Evolutionary conservation across 2,113 vertebrate genomes (phyloP), one percentile per base, ranked within the genome.

Genomic region (Mola mola): DNA sequence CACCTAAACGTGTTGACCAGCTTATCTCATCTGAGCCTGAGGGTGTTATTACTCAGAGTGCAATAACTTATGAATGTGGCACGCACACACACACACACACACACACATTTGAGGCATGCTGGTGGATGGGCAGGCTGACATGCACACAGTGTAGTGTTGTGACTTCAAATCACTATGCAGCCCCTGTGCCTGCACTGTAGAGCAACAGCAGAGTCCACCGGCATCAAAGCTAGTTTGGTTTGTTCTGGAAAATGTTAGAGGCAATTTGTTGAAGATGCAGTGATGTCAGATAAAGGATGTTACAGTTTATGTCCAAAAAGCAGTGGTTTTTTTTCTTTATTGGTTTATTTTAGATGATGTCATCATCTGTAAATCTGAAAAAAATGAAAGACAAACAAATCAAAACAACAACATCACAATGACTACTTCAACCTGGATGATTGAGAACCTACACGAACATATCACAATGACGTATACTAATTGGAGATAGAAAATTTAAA

Each of bases 11-110:
- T 79, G 71, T 75, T 43, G 55, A 37, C 63, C 66, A 28, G 41
- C 52, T 79, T 83, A 81, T 85, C 72, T 75, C 69, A 67, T 67
- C 72, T 66, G 63, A 68, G 73, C 80, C 70, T 13, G 8, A 4
- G 71, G 80, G 58, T 77, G 67, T 53, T 61, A 69, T 85, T 77
- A 72, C 66, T 61, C 49, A 58, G 63, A 77, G 66, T 82, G 58
- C 31, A 26, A 9, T 73, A 52, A 67, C 80, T 78, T 81, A 57
- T 55, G 58, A 61, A 66, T 55, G 55, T 62, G 15, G 8, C 26
- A 34, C 36, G 17, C 59, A 36, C 20, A 47, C 42, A 40, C 20
- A 41, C 25, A 43, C n/a, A 53, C 36, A 56, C 53, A 42, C 28
- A 41, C 37, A 46, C 49, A 33, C 28, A 65, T 61, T 38, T 28